Evolutionary conservation across 2,888 invertebrate genomes (phyloP).

Genomic region (Rhogogaster chlorosoma): DNA sequence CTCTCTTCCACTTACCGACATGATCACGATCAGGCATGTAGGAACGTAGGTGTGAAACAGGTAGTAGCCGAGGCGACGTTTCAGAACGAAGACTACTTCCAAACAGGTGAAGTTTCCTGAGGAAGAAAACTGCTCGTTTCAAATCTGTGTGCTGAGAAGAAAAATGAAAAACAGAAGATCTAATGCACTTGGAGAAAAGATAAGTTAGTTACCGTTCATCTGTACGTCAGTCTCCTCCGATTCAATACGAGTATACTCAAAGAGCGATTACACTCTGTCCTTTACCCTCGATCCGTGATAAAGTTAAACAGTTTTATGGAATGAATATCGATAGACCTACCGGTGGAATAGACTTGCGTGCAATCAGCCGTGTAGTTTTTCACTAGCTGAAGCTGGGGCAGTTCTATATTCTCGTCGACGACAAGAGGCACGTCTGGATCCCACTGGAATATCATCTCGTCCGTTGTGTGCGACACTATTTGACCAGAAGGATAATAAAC

Average conservation of each 20-base stretch:
- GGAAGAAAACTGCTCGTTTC: constrained; percentile 59
- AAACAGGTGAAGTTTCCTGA: constrained; percentile 95
- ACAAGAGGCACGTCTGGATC: constrained; percentile 93
- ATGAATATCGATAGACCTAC: constrained; percentile 75
- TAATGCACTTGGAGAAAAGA: not conserved
- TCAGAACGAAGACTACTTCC: constrained; percentile 93
- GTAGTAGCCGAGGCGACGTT: constrained; percentile 93
- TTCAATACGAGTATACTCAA: not conserved
- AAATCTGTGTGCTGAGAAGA: constrained; percentile 31
- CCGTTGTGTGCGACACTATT: constrained; percentile 95
- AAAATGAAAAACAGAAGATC: constrained; percentile 14
- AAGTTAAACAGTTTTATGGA: not conserved
- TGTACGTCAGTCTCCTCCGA: not conserved
- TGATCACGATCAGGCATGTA: constrained; percentile 95
- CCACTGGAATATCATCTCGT: constrained; percentile 97
- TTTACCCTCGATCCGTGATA: not conserved
- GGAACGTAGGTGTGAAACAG: constrained; percentile 97
- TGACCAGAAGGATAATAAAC: not conserved
- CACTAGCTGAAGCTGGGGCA: constrained; percentile 92
- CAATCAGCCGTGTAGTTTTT: constrained; percentile 95
- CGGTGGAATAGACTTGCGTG: constrained; percentile 95
- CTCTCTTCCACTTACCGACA: constrained; percentile 86
- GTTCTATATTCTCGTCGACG: constrained; percentile 93
- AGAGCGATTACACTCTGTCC: not conserved
- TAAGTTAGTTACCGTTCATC: not conserved